These are phyloP conservation scores for Cydia fagiglandana DNA, from an alignment of 1,140 invertebrate genomes.

Conservation along the genomic window DNA sequence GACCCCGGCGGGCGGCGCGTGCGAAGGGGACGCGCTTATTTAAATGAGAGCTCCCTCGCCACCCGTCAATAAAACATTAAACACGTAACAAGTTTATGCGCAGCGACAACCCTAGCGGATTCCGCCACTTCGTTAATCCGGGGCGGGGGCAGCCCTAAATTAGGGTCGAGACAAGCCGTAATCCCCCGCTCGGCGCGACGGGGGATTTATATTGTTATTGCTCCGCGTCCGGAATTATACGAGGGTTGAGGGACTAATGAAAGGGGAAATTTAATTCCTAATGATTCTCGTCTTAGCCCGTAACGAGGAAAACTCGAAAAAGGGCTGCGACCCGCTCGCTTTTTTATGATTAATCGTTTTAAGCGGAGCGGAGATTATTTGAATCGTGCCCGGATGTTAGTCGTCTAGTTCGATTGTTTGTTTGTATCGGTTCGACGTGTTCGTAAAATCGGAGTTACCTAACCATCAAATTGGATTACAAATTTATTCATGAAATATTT, in stretches of 20 bases:
- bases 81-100: constrained; percentile 78
- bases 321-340: constrained; percentile 69
- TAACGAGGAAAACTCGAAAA: constrained; percentile 77
- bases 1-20: constrained; percentile 35
- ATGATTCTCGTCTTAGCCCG: constrained; percentile 79
- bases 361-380: constrained; percentile 62
- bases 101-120: constrained; percentile 77
- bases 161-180: constrained; percentile 79
- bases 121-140: constrained; percentile 78
- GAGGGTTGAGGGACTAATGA: constrained; percentile 79
- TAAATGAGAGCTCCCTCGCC: constrained; percentile 71
- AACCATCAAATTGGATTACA: constrained; percentile 71
- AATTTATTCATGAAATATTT: constrained; percentile 77
- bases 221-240: constrained; percentile 78
- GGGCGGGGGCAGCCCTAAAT: constrained; percentile 77
- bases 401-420: constrained; percentile 42
- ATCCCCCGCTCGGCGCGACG: constrained; percentile 76
- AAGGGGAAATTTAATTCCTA: constrained; percentile 80
- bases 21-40: constrained; percentile 58
- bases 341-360: constrained; percentile 72
- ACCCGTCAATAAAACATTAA: constrained; percentile 78
- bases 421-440: constrained; percentile 56
- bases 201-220: constrained; percentile 80
- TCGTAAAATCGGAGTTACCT: constrained; percentile 58
- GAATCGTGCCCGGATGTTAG: constrained; percentile 50